A percentile compares a stretch with the other conserved stretches of the same genome.
Conservation (phyloP, 2,113 vertebrate genomes). For the Polyodon spathula region DNA sequence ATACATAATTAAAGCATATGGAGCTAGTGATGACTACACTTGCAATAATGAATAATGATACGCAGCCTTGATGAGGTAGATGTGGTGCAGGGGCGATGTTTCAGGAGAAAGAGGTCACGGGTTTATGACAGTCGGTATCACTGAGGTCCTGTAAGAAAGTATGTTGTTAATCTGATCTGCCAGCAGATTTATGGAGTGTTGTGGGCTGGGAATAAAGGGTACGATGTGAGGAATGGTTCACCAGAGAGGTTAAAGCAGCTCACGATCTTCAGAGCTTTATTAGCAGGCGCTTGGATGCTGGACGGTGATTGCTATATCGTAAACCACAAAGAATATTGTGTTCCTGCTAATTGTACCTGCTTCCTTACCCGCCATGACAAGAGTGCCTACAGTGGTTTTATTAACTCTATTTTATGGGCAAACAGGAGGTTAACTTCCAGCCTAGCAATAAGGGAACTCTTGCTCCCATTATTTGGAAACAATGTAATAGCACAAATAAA, state of each 20-base stretch:
- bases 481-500: no score
- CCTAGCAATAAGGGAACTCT: no score
- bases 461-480: no score
- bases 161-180: constrained; percentile 5
- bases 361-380: not conserved
- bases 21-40: not conserved
- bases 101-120: not conserved
- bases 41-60: not conserved
- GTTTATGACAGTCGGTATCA: constrained; percentile 6
- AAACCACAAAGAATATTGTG: constrained; percentile 18
- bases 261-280: constrained; percentile 29
- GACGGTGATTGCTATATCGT: constrained; percentile 20
- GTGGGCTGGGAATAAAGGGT: constrained; percentile 21
- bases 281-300: constrained; percentile 22
- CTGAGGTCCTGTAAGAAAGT: constrained; percentile 1
- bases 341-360: constrained; percentile 15
- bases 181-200: constrained; percentile 27
- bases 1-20: no score
- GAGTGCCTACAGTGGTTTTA: not conserved
- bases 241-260: constrained; percentile 27
- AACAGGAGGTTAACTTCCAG: no score
- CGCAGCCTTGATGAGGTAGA: constrained; percentile 6
- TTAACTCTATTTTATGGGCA: no score
- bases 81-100: not conserved
- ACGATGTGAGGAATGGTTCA: constrained; percentile 25